Base-by-base conservation (phyloP, 2,113 vertebrate genomes). In the human (Homo sapiens) region DNA sequence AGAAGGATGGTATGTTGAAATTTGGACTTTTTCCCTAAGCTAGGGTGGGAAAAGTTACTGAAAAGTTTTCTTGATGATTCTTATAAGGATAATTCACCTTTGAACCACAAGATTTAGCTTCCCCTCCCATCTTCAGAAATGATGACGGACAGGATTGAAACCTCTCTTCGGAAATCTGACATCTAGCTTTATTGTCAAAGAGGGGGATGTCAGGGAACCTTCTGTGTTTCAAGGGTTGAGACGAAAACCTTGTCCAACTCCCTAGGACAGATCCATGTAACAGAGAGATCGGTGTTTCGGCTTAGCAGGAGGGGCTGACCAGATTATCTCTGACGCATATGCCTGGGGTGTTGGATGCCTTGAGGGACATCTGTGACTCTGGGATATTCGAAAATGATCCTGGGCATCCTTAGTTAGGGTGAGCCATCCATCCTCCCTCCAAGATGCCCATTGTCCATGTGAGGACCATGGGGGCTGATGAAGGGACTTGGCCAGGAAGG, bases 41-140 rank as follows among this genome's bases (percentile, higher is more conserved):
- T 94, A 27, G 48, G 73, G 20, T 83, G 23, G 64, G 22, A 94
- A 93, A 59, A 82, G n/a, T 79, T 48, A 8, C 25, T 92, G 8
- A 85, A 94, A 81, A 70, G 35, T 79, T 45, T 96, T 23, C 73
- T 93, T 12, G 23, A 76, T 68, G 38, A 78, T 78, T 50, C 52
- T 93, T 64, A 72, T 23, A n/a, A 93, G 25, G 25, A 89, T 91
- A 93, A 82, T 76, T 96, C 43, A 91, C 55, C 45, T 87, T 59
- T 95, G 45, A 88, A 27, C 22, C 70, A 75, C 55, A 86, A 82
- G 81, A 94, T 73, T 83, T 89, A 81, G 9, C 32, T 88, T 30
- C 32, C 0, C 66, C 27, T 52, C 45, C 38, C 12, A 82, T 10
- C 66, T 95, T 81, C 32, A 84, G 27, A 95, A 93, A 64, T 82